A percentile compares a stretch with the other conserved stretches of the same genome.
Conservation (phyloP, 2,888 invertebrate species). For the Brachyptera risi region DNA sequence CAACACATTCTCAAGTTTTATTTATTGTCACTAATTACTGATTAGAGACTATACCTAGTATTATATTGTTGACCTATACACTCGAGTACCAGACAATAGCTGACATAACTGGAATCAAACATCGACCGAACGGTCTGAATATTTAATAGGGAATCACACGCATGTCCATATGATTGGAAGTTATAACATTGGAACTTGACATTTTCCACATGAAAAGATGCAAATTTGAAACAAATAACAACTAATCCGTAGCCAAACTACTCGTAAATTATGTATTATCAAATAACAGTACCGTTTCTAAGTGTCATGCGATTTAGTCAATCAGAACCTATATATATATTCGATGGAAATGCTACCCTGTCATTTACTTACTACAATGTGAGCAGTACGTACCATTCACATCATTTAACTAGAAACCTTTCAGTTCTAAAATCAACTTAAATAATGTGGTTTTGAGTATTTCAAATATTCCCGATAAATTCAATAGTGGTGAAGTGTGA, state of each 20-base stretch:
- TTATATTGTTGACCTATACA: too few relatives aligned
- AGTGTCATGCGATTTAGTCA: not conserved
- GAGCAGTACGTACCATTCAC: too few relatives aligned
- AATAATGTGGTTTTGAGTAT: not conserved
- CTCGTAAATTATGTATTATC: not conserved
- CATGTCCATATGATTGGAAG: not conserved
- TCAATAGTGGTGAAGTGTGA: too few relatives aligned
- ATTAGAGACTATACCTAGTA: too few relatives aligned
- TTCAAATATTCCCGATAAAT: too few relatives aligned
- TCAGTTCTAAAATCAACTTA: not conserved
- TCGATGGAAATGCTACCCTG: not conserved
- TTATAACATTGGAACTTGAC: too few relatives aligned
- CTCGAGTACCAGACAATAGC: too few relatives aligned
- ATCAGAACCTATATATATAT: not conserved
- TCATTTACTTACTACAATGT: not conserved
- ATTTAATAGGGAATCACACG: too few relatives aligned
- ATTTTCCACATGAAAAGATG: not conserved
- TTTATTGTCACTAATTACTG: too few relatives aligned
- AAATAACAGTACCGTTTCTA: not conserved
- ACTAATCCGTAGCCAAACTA: slow-evolving; percentile 2
- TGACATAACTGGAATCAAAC: too few relatives aligned
- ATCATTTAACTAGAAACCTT: not conserved
- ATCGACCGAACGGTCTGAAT: too few relatives aligned
- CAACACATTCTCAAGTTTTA: too few relatives aligned
- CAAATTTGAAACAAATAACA: not conserved